Evolutionary conservation across 2,797 vertebrate species (phyloP).

Genomic region (Paramormyrops hopkinsi): DNA sequence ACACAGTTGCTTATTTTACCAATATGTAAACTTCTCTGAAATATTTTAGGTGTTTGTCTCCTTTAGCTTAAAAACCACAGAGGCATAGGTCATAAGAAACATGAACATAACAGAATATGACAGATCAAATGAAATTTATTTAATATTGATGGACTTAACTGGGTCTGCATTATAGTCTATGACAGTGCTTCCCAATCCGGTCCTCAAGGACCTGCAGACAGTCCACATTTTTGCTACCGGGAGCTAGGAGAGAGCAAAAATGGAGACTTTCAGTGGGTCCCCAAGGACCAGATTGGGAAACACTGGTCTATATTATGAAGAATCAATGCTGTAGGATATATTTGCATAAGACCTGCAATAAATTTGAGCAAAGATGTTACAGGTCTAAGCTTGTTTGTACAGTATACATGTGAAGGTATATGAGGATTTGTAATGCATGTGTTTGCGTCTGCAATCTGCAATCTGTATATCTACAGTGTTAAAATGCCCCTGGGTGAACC

Average conservation of each 20-base stretch:
- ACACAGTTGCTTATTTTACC: background rate
- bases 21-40: background rate
- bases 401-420: background rate
- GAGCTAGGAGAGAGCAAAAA: background rate
- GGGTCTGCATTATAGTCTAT: background rate
- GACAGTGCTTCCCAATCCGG: background rate
- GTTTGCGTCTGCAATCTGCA: background rate
- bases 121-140: background rate
- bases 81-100: background rate
- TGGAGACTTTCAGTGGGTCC: background rate
- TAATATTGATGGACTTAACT: background rate
- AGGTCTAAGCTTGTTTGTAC: background rate
- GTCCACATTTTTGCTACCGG: background rate
- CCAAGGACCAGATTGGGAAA: background rate
- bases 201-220: background rate
- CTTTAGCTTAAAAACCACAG: background rate
- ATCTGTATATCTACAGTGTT: background rate
- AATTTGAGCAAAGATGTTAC: background rate
- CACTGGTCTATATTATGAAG: background rate
- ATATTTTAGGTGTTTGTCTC: background rate
- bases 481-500: background rate
- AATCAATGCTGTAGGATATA: background rate
- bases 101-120: background rate
- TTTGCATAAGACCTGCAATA: background rate
- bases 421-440: background rate